Conservation (phyloP, 2,888 invertebrate genomes). For the Loripinus fragilis region DNA sequence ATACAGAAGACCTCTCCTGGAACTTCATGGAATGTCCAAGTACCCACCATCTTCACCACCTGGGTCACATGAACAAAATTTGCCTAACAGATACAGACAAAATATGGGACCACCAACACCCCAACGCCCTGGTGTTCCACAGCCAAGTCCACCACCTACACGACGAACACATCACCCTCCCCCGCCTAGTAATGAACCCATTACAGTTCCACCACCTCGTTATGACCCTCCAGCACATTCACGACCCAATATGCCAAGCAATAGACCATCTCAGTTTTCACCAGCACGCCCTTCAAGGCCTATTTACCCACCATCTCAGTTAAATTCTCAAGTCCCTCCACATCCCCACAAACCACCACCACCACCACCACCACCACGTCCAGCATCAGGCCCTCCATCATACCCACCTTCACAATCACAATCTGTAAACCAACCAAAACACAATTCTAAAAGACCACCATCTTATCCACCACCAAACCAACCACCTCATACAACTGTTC, state of each 20-base stretch:
- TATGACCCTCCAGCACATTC: not conserved
- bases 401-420: slow-evolving; percentile 4
- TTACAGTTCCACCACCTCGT: not conserved
- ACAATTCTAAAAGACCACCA: not conserved
- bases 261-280: not conserved
- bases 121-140: not conserved
- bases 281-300: not conserved
- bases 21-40: not conserved
- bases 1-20: not conserved
- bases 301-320: not conserved
- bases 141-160: not conserved
- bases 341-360: not conserved
- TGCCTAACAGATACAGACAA: not conserved
- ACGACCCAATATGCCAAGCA: not conserved
- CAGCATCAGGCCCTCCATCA: not conserved
- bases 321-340: not conserved
- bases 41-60: not conserved
- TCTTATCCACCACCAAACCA: not conserved
- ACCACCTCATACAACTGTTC: too few species aligned
- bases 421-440: not conserved
- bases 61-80: not conserved
- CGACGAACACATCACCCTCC: slow-evolving; percentile 11
- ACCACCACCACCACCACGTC: not conserved
- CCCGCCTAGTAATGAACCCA: not conserved
- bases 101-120: not conserved